Conservation (phyloP, 1,140 invertebrate species). For the Drosophila insularis region DNA sequence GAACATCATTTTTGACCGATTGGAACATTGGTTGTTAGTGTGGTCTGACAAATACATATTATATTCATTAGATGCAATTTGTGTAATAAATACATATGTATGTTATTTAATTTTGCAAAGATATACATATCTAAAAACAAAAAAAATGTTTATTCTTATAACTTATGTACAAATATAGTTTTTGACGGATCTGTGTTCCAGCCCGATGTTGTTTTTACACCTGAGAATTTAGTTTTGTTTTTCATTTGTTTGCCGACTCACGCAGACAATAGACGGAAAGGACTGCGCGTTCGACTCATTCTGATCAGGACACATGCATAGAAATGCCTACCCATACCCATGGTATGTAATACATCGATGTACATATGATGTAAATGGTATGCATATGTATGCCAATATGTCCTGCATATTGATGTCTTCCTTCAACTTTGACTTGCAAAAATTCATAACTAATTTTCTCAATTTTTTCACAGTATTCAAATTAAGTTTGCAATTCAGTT, state of each 20-base stretch:
- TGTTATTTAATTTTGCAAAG: constrained; percentile 19
- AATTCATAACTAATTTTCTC: constrained; percentile 11
- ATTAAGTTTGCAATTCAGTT: not conserved
- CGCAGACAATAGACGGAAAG: constrained; percentile 6
- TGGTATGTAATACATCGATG: not conserved
- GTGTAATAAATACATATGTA: constrained; percentile 19
- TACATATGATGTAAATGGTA: too few species aligned
- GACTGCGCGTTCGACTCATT: constrained; percentile 5
- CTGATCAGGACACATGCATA: not conserved
- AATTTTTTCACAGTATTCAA: constrained; percentile 5
- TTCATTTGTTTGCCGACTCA: not conserved
- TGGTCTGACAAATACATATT: constrained; percentile 18
- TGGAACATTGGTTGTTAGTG: constrained; percentile 21
- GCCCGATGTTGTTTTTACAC: constrained; percentile 17
- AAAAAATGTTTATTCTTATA: constrained; percentile 11
- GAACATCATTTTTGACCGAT: constrained; percentile 21
- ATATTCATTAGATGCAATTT: constrained; percentile 19
- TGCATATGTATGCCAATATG: not conserved
- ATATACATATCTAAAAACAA: constrained; percentile 20
- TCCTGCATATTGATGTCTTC: not conserved
- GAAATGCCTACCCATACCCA: not conserved
- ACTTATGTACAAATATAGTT: constrained; percentile 22
- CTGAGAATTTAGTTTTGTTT: constrained; percentile 13
- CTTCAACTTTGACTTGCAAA: constrained; percentile 1
- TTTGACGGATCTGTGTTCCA: constrained; percentile 22